Percentiles rank a stretch among this genome's conserved stretches.
Conservation (phyloP, 2,797 vertebrate species). For the Muraenolepis orangiensis region DNA sequence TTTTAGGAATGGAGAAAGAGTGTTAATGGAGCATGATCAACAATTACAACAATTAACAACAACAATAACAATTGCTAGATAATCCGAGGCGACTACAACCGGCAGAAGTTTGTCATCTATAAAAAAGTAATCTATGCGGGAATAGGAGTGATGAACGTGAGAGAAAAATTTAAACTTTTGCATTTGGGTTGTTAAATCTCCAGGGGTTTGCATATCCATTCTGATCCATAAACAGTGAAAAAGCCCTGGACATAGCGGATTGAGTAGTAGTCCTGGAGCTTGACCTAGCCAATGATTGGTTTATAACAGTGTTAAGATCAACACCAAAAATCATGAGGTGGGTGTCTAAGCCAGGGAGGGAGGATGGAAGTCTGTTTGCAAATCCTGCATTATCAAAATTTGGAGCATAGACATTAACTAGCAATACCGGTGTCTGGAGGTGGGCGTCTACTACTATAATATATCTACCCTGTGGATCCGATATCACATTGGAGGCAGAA, state of each 20-base stretch:
- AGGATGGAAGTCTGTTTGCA: not conserved
- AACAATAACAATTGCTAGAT: not conserved
- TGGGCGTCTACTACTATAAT: no score
- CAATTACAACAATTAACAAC: no score
- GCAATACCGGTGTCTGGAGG: not conserved
- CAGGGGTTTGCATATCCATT: constrained; percentile 13
- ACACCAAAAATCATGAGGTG: not conserved
- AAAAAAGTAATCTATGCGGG: constrained; percentile 6
- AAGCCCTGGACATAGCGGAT: not conserved
- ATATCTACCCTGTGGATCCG: no score
- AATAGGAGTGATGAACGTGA: constrained; percentile 2
- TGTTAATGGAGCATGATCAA: constrained; percentile 17
- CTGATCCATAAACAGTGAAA: constrained; percentile 17
- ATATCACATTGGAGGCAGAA: no score
- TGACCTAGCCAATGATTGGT: no score
- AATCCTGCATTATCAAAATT: not conserved
- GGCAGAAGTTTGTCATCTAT: no score
- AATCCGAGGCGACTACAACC: not conserved
- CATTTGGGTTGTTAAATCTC: constrained; percentile 13
- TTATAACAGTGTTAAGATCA: not conserved
- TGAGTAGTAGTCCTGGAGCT: no score
- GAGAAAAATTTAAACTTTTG: constrained; percentile 13
- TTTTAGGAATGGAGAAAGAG: not conserved
- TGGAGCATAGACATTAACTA: not conserved
- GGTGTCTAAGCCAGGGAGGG: not conserved